These are phyloP conservation scores for Grapholita molesta DNA, from an alignment of 1,140 invertebrate species.

Conservation along the genomic window DNA sequence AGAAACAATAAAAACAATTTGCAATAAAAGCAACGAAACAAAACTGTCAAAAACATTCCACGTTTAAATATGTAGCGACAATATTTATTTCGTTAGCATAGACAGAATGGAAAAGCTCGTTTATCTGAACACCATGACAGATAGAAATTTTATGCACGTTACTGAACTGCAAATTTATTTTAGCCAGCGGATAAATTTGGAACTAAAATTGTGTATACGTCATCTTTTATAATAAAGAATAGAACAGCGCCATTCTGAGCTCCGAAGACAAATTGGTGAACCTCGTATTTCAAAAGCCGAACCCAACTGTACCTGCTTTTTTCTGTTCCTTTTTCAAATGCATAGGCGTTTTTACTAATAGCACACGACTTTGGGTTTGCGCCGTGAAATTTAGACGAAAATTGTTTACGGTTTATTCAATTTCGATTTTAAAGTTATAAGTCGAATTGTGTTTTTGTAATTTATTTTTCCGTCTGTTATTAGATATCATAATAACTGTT, in stretches of 20 bases:
- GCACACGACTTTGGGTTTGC: background rate
- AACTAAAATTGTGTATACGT: background rate
- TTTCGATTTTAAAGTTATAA: background rate
- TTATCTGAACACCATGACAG: slow-evolving; percentile 9
- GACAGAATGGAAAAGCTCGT: background rate
- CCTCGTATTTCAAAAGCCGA: slow-evolving; percentile 1
- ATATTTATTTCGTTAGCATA: slow-evolving; percentile 2
- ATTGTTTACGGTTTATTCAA: background rate
- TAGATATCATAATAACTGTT: background rate
- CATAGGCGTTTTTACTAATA: slow-evolving; percentile 1
- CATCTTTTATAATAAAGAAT: background rate
- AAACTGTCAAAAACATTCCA: background rate
- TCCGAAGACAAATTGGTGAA: background rate
- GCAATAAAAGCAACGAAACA: background rate
- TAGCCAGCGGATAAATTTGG: background rate
- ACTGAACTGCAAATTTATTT: background rate
- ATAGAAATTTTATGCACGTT: slow-evolving; percentile 7
- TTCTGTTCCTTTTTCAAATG: background rate
- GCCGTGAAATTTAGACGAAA: slow-evolving; percentile 9
- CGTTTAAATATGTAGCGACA: slow-evolving; percentile 7
- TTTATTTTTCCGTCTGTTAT: background rate
- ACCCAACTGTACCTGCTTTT: background rate
- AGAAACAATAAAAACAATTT: no score
- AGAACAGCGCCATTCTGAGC: background rate
- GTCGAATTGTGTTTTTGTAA: background rate